These are phyloP conservation scores for Dryobotodes eremita DNA, from an alignment of 2,888 invertebrate genomes.

Conservation along the genomic window DNA sequence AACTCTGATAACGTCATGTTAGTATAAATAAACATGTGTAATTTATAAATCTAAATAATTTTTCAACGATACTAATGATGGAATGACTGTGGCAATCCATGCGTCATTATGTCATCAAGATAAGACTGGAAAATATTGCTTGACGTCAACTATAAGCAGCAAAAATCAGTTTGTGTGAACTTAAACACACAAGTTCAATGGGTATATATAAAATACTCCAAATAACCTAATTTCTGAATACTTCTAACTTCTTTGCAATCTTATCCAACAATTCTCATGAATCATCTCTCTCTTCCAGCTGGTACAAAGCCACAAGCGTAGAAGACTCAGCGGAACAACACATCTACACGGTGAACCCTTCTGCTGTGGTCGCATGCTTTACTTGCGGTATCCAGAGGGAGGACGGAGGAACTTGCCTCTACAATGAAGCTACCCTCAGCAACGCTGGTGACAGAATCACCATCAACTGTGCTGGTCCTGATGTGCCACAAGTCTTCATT, in stretches of 20 bases:
- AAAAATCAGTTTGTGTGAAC: neutral
- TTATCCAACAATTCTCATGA: neutral
- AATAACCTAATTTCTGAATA: neutral
- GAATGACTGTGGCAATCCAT: too few species aligned
- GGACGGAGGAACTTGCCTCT: constrained; percentile 91
- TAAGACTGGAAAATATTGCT: neutral
- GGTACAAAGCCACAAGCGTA: constrained; percentile 95
- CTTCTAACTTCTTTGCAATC: neutral
- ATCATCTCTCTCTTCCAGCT: constrained; percentile 88
- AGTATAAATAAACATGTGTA: constrained; percentile 74
- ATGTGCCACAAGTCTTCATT: constrained; percentile 93
- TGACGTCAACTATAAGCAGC: neutral
- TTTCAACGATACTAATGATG: neutral
- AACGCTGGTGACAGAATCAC: constrained; percentile 92
- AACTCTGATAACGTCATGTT: constrained; percentile 93
- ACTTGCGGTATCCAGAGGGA: constrained; percentile 92
- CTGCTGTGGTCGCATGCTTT: constrained; percentile 92
- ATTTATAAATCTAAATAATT: neutral
- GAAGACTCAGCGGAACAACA: constrained; percentile 95
- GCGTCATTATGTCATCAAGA: neutral
- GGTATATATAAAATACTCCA: neutral
- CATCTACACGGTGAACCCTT: constrained; percentile 93
- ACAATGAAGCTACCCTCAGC: constrained; percentile 93
- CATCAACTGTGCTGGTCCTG: constrained; percentile 96
- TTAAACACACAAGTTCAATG: neutral